phyloP scores from a whole-genome alignment of 2,888 invertebrate genomes.

The Dryobotodes eremita region DNA sequence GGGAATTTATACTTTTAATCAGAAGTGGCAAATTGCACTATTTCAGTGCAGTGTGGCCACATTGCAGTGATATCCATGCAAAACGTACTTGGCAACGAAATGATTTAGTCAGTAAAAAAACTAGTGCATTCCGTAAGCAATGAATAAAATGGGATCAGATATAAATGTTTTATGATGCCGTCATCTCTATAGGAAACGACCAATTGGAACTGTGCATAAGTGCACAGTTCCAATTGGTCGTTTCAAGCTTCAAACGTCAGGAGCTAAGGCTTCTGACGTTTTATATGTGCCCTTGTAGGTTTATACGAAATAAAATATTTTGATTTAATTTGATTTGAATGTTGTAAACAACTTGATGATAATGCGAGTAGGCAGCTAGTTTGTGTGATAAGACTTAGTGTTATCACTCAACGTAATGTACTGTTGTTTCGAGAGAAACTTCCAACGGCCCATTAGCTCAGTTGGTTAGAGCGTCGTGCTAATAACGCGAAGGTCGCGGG shows the following conservation, averaged over 20 bases:
- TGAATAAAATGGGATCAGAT: conserved; percentile 4
- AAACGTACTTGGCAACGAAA: neutral
- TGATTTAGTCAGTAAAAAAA: neutral
- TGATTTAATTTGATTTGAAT: too few relatives aligned
- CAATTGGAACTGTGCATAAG: too few relatives aligned
- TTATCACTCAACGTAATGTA: neutral
- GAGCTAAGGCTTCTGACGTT: too few relatives aligned
- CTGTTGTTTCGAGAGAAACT: neutral
- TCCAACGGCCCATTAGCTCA: conserved; percentile 55
- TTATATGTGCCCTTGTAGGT: too few relatives aligned
- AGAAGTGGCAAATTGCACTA: neutral
- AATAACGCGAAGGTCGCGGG: conserved; percentile 66
- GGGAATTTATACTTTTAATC: neutral
- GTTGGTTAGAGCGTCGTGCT: conserved; percentile 66
- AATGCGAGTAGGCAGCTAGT: conserved; percentile 71
- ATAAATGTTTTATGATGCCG: neutral
- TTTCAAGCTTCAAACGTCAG: too few relatives aligned
- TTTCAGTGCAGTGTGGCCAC: neutral
- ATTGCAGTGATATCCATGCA: neutral
- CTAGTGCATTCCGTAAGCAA: neutral
- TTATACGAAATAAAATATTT: too few relatives aligned
- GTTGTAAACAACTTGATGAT: conserved; percentile 55
- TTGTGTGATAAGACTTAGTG: conserved; percentile 66
- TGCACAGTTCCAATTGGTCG: too few relatives aligned
- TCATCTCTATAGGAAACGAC: too few relatives aligned